Base-by-base conservation (phyloP, 2,888 invertebrate species). In the Lasioglossum morio region DNA sequence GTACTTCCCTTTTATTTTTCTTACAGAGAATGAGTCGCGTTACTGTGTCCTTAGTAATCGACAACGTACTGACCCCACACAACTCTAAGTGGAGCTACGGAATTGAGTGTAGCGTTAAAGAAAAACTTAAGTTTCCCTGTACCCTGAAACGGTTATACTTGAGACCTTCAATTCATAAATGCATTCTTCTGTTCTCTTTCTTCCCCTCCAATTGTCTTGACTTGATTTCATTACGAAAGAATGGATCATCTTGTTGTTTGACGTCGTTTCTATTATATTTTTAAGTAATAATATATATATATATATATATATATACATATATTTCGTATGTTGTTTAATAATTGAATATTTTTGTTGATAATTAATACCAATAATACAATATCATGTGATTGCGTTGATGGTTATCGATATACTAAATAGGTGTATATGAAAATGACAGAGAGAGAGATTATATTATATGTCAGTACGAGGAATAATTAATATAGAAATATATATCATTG, bases 201-300 rank as follows among this genome's bases (percentile, higher is more conserved):
- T 92, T 94, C 43, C 40, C 27, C 30, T 63, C 60, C 60, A 27
- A 69, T 76, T 82, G 83, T 70, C 81, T 92, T 94, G 94, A 94
- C 94, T 94, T 94, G 94, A 94, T 94, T 94, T 93, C 94, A 94
- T 94, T 93, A 5, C 89, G 89, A 86, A 89, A 90, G 89, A 93
- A 93, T 93, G 93, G 90, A 94, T 94, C 94, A 94, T 94, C 88
- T 92, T 93, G 92, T 93, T 93, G 92, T 93, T 93, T 92, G 91
- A 92, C 90, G 91, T 92, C 91, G 92, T 93, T 92, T 92, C 88
- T 90, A 91, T 89, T 76, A 89, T 89, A 88, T 90, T 87, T 89
- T 75, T 89, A 90, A 89, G 88, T 91, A 88, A 69, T 66, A 37
- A 66, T 66, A 66, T 66, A 66, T 90, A 90, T 63, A 92, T 93